Base-by-base conservation (phyloP, 2,113 vertebrate species). In the Herpailurus yagouaroundi region DNA sequence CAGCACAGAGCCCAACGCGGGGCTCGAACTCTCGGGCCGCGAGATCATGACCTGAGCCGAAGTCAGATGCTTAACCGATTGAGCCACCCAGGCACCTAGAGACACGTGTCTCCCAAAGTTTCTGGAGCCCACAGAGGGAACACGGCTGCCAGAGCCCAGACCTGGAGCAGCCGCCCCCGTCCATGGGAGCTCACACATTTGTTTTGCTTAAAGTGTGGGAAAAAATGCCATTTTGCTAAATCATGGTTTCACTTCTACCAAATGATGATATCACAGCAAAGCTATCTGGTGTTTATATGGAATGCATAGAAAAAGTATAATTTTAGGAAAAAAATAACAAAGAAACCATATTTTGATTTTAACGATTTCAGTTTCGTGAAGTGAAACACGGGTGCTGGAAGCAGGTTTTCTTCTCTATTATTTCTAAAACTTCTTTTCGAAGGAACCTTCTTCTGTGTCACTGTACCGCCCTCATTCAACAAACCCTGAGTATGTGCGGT, bases 341-440 rank as follows among this genome's bases (percentile, higher is more conserved):
- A 45, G 45, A 92, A 93, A 69, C 16, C 63, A 23, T 38, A 80
- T 57, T 96, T 93, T 63, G 45, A 10, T 50, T 94, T 73, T 66
- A 57, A 74, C 19, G 29, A 80, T 63, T 91, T 94, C 79, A 82
- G 86, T 95, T 94, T 94, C 97, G 19, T 73, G 80, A 69, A 64
- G 18, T 93, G 50, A 95, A 93, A 91, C 16, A 31, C 33, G 76
- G n/a, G 38, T 36, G 88, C 89, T 36, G 0, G 9, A 84, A 85
- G 64, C 27, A 27, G 64, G 15, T 55, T 63, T 84, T 82, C 82
- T 90, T 36, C 29, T 60, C 27, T 45, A 36, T 71, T 94, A 81
- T 84, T 84, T 95, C 87, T 91, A 89, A 82, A 86, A 87, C 36
- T 66, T 94, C 29, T 88, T 68, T 83, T 79, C 50, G 14, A n/a